Conservation (phyloP, 2,888 invertebrate species). For the Chrysolina oricalcia region DNA sequence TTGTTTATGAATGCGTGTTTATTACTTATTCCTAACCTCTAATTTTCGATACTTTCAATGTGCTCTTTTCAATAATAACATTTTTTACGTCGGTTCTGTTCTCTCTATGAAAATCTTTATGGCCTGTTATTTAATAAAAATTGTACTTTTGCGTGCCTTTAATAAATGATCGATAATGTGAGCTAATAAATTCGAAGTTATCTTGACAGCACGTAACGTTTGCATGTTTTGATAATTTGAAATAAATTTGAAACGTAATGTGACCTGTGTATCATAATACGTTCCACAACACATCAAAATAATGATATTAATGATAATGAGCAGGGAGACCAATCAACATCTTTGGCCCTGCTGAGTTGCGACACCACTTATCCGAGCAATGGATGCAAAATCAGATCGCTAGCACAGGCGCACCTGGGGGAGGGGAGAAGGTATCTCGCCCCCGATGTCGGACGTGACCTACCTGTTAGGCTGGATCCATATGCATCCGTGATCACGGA, state of each 20-base stretch:
- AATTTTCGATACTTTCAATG: background rate
- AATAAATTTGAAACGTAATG: background rate
- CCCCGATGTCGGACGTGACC: too few relatives aligned
- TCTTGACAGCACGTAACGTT: conserved; percentile 2
- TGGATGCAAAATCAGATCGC: too few relatives aligned
- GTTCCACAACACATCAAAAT: too few relatives aligned
- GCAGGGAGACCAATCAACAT: too few relatives aligned
- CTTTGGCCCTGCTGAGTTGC: too few relatives aligned
- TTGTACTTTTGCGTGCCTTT: background rate
- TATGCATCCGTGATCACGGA: too few relatives aligned
- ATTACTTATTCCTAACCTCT: background rate
- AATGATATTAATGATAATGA: too few relatives aligned
- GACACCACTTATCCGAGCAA: too few relatives aligned
- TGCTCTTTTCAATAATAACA: background rate
- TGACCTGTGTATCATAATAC: background rate
- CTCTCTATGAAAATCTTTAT: background rate
- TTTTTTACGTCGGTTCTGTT: background rate
- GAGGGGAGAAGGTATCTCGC: too few relatives aligned
- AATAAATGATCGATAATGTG: background rate
- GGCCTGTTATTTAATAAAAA: conserved; percentile 2
- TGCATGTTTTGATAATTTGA: background rate
- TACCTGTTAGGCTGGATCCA: too few relatives aligned
- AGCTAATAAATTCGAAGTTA: background rate
- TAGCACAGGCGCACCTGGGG: too few relatives aligned
- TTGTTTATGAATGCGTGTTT: background rate